phyloP scores from a whole-genome alignment of 2,113 vertebrate species.

The Turnix velox region DNA sequence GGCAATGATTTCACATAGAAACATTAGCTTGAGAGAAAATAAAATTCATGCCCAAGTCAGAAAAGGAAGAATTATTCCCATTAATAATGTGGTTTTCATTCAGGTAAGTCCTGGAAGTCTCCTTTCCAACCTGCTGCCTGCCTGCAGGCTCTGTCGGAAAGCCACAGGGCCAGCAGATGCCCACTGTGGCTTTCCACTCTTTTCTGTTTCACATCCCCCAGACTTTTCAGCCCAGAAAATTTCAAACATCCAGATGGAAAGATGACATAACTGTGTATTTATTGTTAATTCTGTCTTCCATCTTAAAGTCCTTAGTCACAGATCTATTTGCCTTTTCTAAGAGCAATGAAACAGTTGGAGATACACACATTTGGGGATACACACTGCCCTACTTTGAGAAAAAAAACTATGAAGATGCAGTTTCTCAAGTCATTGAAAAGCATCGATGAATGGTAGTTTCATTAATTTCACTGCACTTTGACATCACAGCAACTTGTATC shows the following conservation, averaged over 20 bases:
- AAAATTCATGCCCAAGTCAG: no score
- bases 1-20: no score
- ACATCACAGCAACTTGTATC: not conserved
- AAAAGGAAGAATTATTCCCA: no score
- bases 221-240: not conserved
- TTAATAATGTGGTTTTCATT: no score
- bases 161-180: no score
- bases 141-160: no score
- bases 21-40: no score
- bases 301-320: not conserved
- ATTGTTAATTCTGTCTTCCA: not conserved
- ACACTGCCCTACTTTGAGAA: not conserved
- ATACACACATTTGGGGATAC: not conserved
- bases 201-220: not conserved
- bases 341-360: not conserved
- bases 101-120: no score
- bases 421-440: not conserved
- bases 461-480: not conserved
- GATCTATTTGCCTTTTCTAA: not conserved
- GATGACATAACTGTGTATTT: not conserved
- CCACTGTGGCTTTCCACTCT: no score
- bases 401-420: not conserved
- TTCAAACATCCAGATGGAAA: not conserved
- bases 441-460: not conserved
- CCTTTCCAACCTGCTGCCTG: no score